Evolutionary conservation across 2,888 invertebrate species (phyloP), one percentile per base, ranked within the genome.

Genomic region (Pycnomerus fuliginosus): DNA sequence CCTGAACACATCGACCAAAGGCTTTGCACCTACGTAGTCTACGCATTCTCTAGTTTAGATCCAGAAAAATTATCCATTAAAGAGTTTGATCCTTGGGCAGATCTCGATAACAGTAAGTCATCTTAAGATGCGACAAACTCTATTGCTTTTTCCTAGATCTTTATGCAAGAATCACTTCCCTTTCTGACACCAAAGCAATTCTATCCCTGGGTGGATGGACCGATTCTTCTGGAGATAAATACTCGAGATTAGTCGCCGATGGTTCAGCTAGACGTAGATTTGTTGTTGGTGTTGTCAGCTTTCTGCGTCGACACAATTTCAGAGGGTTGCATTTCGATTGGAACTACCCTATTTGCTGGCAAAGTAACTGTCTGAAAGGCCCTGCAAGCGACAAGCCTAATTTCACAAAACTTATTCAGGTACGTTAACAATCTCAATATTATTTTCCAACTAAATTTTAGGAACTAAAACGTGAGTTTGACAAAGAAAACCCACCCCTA

Each of bases 151-250:
- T 56, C 61, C 61, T 23, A 88, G 90, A 85, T 69, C 78, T 90
- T 33, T 94, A 92, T 65, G 81, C 85, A 56, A 77, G 93, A 50
- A 80, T 88, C 1, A 85, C 88, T 0, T 79, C 84, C 0, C 72
- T 89, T 10, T 76, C 77, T 41, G 83, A 80, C 30, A 74, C 80
- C 0, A 78, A 80, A 53, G 84, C 90, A 0, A 69, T 92, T 3
- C 72, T 96, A 16, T 91, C 90, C 1, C 69, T 96, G 37, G 96
- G 96, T n/a, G 96, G 96, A 1, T 96, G 95, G 95, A 92, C 91
- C 0, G 93, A 95, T 69, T 94, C 92, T 0, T 80, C 85, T 0
- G 90, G 90, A 0, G 87, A 90, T 62, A 92, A 92, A 67, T 92
- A 92, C 64, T 90, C 90, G 0, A 79, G 84, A 8, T 69, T 94